These are phyloP conservation scores for Phylloscopus trochiloides DNA, from an alignment of 2,113 vertebrate species.

Conservation along the genomic window DNA sequence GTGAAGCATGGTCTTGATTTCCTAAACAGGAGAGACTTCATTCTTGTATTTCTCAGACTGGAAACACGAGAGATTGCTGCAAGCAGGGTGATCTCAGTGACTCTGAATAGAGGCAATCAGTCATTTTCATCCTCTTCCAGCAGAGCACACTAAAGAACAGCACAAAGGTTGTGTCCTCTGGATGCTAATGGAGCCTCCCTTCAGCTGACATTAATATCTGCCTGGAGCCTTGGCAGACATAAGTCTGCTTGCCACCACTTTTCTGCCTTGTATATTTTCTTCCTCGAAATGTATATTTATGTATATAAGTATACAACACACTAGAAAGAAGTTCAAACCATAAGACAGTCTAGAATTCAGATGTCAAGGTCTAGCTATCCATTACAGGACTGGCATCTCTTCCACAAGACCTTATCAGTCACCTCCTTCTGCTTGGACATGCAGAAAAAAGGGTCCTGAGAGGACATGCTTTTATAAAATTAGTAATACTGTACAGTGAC, in stretches of 20 bases:
- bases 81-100: not conserved
- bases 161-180: not conserved
- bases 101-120: not conserved
- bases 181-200: not conserved
- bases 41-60: not conserved
- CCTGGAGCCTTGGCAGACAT: not conserved
- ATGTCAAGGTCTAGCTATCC: not conserved
- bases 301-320: not conserved
- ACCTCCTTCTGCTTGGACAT: not conserved
- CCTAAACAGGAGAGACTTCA: not conserved
- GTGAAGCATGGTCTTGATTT: not conserved
- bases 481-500: not conserved
- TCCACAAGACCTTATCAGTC: not conserved
- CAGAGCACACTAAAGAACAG: not conserved
- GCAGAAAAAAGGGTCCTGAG: not conserved
- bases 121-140: not conserved
- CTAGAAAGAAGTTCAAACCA: not conserved
- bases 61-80: not conserved
- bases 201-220: not conserved
- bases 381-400: not conserved
- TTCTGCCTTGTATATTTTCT: not conserved
- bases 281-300: not conserved
- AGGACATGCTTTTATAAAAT: not conserved
- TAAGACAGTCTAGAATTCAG: not conserved
- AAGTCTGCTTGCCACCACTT: not conserved